Evolutionary conservation across 92 coral and sea anemone genomes (phyloP).

Genomic region (Zoanthus sociatus): DNA sequence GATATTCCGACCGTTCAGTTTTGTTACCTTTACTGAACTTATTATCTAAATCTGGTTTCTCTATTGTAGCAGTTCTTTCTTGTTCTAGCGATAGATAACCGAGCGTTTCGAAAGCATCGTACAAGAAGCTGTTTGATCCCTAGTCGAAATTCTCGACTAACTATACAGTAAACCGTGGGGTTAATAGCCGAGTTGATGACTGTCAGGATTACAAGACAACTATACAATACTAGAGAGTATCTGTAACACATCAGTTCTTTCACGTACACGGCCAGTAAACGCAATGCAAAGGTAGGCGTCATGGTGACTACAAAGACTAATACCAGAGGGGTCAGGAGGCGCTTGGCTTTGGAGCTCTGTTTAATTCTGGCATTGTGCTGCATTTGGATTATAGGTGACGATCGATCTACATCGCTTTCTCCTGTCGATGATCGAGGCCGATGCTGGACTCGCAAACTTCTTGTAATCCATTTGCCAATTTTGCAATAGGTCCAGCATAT

Average conservation of each 20-base stretch:
- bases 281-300: constrained; percentile 30
- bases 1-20: background rate
- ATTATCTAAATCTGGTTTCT: background rate
- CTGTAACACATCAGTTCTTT: background rate
- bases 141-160: constrained; percentile 37
- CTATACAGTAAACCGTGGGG: constrained; percentile 28
- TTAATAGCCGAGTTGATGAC: constrained; percentile 23
- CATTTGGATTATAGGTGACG: background rate
- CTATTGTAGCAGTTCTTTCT: background rate
- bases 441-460: constrained; percentile 20
- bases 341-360: constrained; percentile 25
- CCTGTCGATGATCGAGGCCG: background rate
- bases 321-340: constrained; percentile 36
- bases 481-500: constrained; percentile 42
- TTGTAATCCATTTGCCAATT: constrained; percentile 30
- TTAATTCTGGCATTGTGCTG: constrained; percentile 22
- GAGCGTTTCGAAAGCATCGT: background rate
- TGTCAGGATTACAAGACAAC: constrained; percentile 6
- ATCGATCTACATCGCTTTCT: background rate
- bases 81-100: background rate
- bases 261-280: constrained; percentile 14
- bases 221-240: constrained; percentile 12
- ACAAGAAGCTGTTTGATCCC: constrained; percentile 10
- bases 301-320: constrained; percentile 27
- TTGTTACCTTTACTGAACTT: background rate